phyloP scores from a whole-genome alignment of 2,113 vertebrate species.

The Apodemus sylvaticus region DNA sequence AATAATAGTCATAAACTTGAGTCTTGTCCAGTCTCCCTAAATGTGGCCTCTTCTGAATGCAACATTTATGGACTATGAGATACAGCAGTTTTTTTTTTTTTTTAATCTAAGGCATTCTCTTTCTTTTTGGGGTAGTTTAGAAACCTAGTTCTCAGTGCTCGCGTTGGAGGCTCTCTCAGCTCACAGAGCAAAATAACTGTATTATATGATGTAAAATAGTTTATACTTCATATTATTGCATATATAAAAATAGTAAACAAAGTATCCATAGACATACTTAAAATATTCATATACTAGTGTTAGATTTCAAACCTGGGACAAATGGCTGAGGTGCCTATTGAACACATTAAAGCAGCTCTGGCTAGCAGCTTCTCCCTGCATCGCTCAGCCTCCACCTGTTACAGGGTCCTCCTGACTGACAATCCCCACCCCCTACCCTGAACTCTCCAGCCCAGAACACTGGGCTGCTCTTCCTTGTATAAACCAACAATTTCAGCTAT shows the following conservation, averaged over 20 bases:
- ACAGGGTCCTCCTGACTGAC: not conserved
- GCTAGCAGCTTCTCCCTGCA: not conserved
- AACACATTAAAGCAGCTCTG: not conserved
- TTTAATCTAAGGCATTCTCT: not conserved
- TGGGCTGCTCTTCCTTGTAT: not conserved
- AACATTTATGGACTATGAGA: not conserved
- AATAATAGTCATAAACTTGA: not conserved
- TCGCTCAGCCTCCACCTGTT: not conserved
- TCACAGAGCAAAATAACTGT: not conserved
- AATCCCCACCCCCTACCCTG: not conserved
- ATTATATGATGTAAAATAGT: not conserved
- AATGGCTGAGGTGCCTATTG: not conserved
- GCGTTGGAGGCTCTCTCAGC: not conserved
- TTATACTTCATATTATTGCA: not conserved
- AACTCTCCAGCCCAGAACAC: not conserved
- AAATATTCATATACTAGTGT: not conserved
- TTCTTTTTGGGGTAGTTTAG: not conserved
- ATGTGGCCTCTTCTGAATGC: not conserved
- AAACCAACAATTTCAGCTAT: not conserved
- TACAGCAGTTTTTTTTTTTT: slow-evolving; percentile 9
- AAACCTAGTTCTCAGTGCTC: not conserved
- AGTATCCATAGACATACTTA: not conserved
- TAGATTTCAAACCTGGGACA: not conserved
- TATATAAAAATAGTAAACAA: not conserved
- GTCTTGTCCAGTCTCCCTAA: not conserved